Base-by-base conservation (phyloP, 2,113 vertebrate species). In the Zosterops hypoxanthus region DNA sequence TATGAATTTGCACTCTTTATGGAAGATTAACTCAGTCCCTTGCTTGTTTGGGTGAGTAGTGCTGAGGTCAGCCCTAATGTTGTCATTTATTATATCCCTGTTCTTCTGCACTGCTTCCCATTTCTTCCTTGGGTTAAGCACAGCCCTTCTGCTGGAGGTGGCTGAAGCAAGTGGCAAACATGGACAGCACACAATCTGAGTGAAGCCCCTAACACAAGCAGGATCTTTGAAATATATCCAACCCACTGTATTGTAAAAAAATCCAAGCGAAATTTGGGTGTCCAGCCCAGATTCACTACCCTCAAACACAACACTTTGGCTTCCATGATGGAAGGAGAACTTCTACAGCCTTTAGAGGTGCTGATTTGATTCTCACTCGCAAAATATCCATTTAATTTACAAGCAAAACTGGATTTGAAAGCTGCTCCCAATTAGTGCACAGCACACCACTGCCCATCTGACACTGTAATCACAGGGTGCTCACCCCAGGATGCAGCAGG, bases 331-430 rank as follows among this genome's bases (percentile, higher is more conserved):
- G 63, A 92, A 68, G 65, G 1, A 73, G 80, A 21, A 61, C 44
- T 79, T 79, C 17, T n/a, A 25, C 1, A 6, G 33, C n/a, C 73
- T 91, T 90, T 33, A 34, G 53, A 80, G 2, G 2, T 24, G 75
- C 46, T 2, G 7, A 77, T 77, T 80, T 1, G 9, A 72, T 73
- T 80, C 68, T 68, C 2, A 2, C 76, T 86, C 42, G 85, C 29
- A 42, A 65, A 88, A 91, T 0, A 0, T 22, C 71, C 72, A 59
- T 82, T 85, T 70, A 73, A 81, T 81, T 90, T 78, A 92, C 94
- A 95, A 90, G 93, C 85, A 93, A 83, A 96, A 91, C 94, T 6
- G 46, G 95, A 91, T 91, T 91, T n/a, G 71, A 73, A 96, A 94
- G 82, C 64, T 93, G 90, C 79, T 88, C 75, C 68, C 82, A 82